These are phyloP conservation scores for Buphagus erythrorhynchus DNA, from an alignment of 2,797 vertebrate species.

Conservation along the genomic window DNA sequence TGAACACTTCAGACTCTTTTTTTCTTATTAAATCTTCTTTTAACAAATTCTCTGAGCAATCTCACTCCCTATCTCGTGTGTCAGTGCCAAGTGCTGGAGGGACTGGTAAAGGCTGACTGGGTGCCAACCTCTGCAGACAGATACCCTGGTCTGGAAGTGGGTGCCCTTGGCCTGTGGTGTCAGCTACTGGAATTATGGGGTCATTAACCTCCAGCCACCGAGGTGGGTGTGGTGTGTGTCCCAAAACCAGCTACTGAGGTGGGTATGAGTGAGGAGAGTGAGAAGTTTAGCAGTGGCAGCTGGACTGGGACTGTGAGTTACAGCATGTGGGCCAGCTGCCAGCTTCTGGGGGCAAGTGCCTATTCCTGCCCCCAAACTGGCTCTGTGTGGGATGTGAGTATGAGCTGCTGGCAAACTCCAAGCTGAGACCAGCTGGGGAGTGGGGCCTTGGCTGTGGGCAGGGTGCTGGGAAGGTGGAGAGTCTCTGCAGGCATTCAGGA, in stretches of 20 bases:
- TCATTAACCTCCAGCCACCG: background rate
- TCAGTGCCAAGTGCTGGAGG: background rate
- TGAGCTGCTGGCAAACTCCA: background rate
- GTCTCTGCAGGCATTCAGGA: accelerated
- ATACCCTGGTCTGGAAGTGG: background rate
- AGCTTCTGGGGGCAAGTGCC: accelerated
- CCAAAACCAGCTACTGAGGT: background rate
- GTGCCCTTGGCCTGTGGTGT: accelerated
- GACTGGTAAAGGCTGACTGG: background rate
- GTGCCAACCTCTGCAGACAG: background rate
- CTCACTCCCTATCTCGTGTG: background rate
- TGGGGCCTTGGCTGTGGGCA: accelerated
- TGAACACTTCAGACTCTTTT: background rate
- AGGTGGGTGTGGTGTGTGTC: background rate
- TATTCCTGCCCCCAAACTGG: accelerated
- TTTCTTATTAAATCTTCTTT: background rate
- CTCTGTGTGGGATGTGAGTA: accelerated
- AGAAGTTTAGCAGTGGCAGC: accelerated
- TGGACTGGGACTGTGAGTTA: accelerated
- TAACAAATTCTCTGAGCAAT: background rate
- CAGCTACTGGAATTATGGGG: background rate
- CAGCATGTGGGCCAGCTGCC: accelerated
- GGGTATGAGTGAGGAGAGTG: background rate
- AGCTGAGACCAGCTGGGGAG: accelerated
- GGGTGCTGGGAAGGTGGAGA: accelerated